Base-by-base conservation (phyloP, 30 jellyfish, hydroid and myxozoan genomes). In the Phacellophora camtschatica region DNA sequence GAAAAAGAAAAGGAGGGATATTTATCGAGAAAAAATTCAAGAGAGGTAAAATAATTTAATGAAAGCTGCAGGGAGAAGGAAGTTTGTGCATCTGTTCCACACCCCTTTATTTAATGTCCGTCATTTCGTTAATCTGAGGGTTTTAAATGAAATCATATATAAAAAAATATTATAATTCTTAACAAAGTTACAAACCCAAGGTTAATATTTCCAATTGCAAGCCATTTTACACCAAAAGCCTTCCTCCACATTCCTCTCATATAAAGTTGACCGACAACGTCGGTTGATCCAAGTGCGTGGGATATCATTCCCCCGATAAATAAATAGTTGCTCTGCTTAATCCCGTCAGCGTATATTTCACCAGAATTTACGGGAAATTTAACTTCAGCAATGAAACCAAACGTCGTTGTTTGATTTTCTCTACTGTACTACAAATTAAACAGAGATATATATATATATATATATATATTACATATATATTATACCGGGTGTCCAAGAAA, bases 231-330 rank as follows among this genome's bases (percentile, higher is more conserved):
- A 12, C 99, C 99, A 77, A 94, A 94, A 7, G 99, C 99, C 32
- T 87, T 90, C 33, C 96, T 68, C 99, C 99, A 94, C 92, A 94
- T 77, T 13, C 99, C 99, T 9, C 82, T 77, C 99, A 94, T 94
- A 61, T 65, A 94, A 86, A 94, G 36, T 24, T 67, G 56, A 7
- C 95, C 99, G 3, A 30, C 72, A 25, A 80, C 87, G 37, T 87
- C 99, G 16, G 86, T 25, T 3, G 91, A 51, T 25, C 99, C 99
- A 34, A 94, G 80, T 36, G 46, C 61, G 79, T 94, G 99, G 13
- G 75, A 58, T 35, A 94, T 54, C 19, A 33, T 28, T 4, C 99
- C 99, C 48, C 99, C 99, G 4, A 86, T 71, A 1, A 23, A 36
- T 50, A 93, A 63, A 23, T 67, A 49, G n/a, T 77, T 78, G 2